Evolutionary conservation across 1,140 invertebrate species (phyloP).

Genomic region (Halesus radiatus): DNA sequence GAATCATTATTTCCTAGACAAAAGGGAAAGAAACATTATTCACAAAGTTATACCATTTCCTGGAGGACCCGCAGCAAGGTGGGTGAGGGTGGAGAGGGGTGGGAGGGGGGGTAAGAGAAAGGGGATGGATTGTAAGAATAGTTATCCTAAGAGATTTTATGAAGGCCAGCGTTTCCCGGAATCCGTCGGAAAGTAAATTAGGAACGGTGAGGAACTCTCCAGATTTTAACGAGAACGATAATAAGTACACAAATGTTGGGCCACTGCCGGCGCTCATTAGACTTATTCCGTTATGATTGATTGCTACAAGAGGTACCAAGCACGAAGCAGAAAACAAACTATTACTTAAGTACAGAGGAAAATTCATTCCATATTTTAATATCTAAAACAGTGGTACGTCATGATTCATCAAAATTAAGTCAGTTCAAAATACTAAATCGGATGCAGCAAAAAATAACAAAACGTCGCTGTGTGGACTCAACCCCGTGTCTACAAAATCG

Average conservation of each 20-base stretch:
- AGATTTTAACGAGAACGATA: conserved; percentile 34
- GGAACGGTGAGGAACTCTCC: conserved; percentile 22
- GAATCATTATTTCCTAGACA: conserved; percentile 44
- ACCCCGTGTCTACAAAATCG: too few species aligned
- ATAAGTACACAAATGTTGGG: conserved; percentile 1
- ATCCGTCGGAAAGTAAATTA: conserved; percentile 29
- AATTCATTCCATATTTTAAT: too few species aligned
- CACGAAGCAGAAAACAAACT: too few species aligned
- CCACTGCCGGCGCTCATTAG: background rate
- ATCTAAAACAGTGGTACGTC: too few species aligned
- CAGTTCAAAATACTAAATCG: too few species aligned
- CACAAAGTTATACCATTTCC: conserved; percentile 44
- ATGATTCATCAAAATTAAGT: too few species aligned
- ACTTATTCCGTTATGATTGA: too few species aligned
- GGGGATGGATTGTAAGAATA: conserved; percentile 13
- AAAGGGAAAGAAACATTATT: conserved; percentile 48
- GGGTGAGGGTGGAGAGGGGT: background rate
- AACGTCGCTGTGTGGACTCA: too few species aligned
- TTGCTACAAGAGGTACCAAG: background rate
- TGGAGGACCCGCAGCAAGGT: background rate
- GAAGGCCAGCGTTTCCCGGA: conserved; percentile 19
- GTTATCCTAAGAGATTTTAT: conserved; percentile 19
- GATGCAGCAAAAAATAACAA: too few species aligned
- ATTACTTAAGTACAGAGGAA: too few species aligned
- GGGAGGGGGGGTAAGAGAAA: background rate